A percentile compares a stretch with the other conserved stretches of the same genome.
Evolutionary conservation across 2,888 invertebrate species (phyloP).

Genomic region (Mesopsocus fuscifrons): DNA sequence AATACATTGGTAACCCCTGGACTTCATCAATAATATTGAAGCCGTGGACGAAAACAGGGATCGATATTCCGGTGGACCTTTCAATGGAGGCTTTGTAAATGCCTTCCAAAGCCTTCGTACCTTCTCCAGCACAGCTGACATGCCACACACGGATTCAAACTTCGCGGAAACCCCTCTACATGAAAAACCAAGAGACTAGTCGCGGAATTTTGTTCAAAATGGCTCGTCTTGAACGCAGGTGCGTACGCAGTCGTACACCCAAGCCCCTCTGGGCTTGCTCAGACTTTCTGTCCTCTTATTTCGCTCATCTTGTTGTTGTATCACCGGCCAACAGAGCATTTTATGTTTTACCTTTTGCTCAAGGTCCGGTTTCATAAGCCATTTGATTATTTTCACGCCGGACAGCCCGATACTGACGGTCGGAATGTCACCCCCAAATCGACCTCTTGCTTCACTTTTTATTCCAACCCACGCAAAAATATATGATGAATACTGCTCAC

Average conservation of each 20-base stretch:
- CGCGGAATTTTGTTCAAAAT: conserved; percentile 19
- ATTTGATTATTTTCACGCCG: too few relatives aligned
- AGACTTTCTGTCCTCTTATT: conserved; percentile 24
- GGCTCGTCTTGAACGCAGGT: conserved; percentile 57
- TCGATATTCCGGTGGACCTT: background rate
- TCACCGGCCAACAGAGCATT: too few relatives aligned
- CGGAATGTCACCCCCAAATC: too few relatives aligned
- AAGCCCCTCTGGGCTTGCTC: conserved; percentile 66
- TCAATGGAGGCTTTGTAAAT: background rate
- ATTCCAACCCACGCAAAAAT: too few relatives aligned
- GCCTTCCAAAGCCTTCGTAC: background rate
- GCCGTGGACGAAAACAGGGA: background rate
- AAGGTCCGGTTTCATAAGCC: too few relatives aligned
- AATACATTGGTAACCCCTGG: too few relatives aligned
- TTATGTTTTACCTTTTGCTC: too few relatives aligned
- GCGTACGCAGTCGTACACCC: conserved; percentile 89
- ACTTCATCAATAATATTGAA: too few relatives aligned
- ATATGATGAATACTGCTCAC: too few relatives aligned
- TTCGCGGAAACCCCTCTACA: conserved; percentile 8
- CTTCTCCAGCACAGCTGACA: background rate
- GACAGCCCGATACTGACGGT: too few relatives aligned
- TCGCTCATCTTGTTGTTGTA: background rate
- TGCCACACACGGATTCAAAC: background rate
- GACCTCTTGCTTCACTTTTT: too few relatives aligned
- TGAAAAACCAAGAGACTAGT: too few relatives aligned